A percentile compares a stretch with the other conserved stretches of the same genome.
phyloP scores from a whole-genome alignment of 2,113 vertebrate species.

The Ameiurus melas region DNA sequence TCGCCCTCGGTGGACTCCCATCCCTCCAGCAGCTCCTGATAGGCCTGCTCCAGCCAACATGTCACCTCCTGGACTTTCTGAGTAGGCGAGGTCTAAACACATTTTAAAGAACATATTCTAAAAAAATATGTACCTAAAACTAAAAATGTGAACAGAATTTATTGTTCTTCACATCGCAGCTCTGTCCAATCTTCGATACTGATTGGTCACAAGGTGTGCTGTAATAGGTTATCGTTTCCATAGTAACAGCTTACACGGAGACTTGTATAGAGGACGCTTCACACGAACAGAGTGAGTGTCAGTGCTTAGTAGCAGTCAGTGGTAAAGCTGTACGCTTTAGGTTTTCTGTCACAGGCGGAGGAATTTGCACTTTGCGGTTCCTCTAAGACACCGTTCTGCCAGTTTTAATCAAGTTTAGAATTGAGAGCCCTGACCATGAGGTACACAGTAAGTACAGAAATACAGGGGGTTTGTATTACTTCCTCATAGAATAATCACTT shows the following conservation, averaged over 20 bases:
- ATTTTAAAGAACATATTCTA: background rate
- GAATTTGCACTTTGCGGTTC: no score
- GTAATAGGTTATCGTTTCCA: background rate
- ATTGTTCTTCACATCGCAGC: background rate
- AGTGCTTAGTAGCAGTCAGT: background rate
- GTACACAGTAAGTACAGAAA: background rate
- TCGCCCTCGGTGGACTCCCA: conserved; percentile 78
- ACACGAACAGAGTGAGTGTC: background rate
- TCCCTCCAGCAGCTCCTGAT: conserved; percentile 79
- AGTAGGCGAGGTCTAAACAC: conserved; percentile 62
- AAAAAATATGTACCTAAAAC: background rate
- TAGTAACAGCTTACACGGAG: background rate
- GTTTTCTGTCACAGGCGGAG: no score
- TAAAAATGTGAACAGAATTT: background rate
- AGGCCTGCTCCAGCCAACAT: conserved; percentile 81
- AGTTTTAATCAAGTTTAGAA: background rate
- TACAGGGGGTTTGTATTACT: background rate
- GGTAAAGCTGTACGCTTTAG: background rate
- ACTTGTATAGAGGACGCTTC: background rate
- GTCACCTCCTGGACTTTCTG: conserved; percentile 77
- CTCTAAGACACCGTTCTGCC: background rate
- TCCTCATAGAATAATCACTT: background rate
- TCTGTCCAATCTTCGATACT: background rate
- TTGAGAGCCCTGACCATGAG: background rate
- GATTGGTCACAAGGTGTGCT: background rate